A percentile compares a stretch with the other conserved stretches of the same genome.
These are phyloP conservation scores for Colistium nudipinnis DNA, from an alignment of 2,113 vertebrate species.

Conservation along the genomic window DNA sequence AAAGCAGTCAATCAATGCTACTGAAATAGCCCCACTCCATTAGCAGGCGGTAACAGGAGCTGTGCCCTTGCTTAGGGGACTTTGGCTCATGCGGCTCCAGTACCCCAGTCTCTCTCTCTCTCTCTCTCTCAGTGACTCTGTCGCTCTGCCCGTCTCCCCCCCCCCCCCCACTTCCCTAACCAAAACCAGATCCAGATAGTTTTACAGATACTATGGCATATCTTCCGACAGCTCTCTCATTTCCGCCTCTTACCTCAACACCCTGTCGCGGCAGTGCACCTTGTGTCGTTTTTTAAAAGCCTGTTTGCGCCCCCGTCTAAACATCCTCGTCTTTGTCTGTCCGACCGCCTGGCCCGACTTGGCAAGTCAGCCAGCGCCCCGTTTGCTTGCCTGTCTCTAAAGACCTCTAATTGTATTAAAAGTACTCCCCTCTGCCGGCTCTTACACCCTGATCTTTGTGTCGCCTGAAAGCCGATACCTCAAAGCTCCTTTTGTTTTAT, in stretches of 20 bases:
- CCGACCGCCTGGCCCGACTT: constrained; percentile 40
- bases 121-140: constrained; percentile 44
- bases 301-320: constrained; percentile 50
- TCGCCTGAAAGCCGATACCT: constrained; percentile 80
- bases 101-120: constrained; percentile 60
- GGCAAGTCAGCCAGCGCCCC: constrained; percentile 47
- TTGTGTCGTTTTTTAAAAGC: constrained; percentile 56
- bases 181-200: constrained; percentile 65
- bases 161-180: constrained; percentile 48
- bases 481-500: constrained; percentile 86
- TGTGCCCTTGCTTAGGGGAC: constrained; percentile 77
- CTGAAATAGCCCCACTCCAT: constrained; percentile 79
- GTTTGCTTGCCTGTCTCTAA: constrained; percentile 69
- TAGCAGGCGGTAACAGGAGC: constrained; percentile 78
- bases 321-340: constrained; percentile 54
- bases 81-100: constrained; percentile 68
- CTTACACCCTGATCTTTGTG: constrained; percentile 79
- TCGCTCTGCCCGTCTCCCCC: constrained; percentile 25
- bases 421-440: constrained; percentile 71
- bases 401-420: constrained; percentile 83
- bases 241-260: constrained; percentile 49
- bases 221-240: constrained; percentile 51
- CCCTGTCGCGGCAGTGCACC: constrained; percentile 33
- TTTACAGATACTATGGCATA: constrained; percentile 65
- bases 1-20: constrained; percentile 79